Evolutionary conservation across 2,797 vertebrate genomes (phyloP).

Genomic region (Semaprochilodus insignis): DNA sequence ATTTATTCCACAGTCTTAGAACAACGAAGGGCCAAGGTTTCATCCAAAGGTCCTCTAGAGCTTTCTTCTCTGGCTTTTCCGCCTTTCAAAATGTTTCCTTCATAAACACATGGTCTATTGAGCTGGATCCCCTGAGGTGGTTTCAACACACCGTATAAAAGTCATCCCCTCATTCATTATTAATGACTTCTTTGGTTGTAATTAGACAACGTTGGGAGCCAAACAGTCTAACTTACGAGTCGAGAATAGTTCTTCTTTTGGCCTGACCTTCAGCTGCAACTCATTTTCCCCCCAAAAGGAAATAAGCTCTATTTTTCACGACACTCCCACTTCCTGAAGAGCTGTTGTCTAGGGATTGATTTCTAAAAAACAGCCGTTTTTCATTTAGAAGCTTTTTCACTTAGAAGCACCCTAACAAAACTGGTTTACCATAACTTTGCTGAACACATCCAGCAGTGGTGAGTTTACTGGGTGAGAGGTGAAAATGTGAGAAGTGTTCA

Average conservation of each 20-base stretch:
- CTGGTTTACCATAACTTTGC: not conserved
- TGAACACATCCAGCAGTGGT: not conserved
- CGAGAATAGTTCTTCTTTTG: slow-evolving; percentile 61
- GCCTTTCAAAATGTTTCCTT: slow-evolving; percentile 18
- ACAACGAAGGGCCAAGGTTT: not conserved
- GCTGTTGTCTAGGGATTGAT: not conserved
- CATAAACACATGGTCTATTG: slow-evolving; percentile 3
- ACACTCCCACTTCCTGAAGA: slow-evolving; percentile 30
- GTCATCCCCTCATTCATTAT: slow-evolving; percentile 57
- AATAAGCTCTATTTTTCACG: slow-evolving; percentile 28
- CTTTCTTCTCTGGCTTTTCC: not conserved
- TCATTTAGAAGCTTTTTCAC: slow-evolving; percentile 15
- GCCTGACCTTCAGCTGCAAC: slow-evolving; percentile 67
- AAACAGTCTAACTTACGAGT: slow-evolving; percentile 60
- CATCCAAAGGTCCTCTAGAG: not conserved
- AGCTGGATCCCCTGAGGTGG: slow-evolving; percentile 30
- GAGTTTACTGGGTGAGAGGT: too few relatives aligned
- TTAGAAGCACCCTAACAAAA: not conserved
- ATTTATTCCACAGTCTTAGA: not conserved
- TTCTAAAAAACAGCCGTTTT: not conserved
- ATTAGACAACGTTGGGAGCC: slow-evolving; percentile 57
- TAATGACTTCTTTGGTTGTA: slow-evolving; percentile 63
- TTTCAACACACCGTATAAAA: slow-evolving; percentile 43
- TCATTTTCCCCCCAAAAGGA: slow-evolving; percentile 40
- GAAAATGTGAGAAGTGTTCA: not conserved